These are phyloP conservation scores for Heteromurus nitidus DNA, from an alignment of 2,888 invertebrate genomes.

Conservation along the genomic window DNA sequence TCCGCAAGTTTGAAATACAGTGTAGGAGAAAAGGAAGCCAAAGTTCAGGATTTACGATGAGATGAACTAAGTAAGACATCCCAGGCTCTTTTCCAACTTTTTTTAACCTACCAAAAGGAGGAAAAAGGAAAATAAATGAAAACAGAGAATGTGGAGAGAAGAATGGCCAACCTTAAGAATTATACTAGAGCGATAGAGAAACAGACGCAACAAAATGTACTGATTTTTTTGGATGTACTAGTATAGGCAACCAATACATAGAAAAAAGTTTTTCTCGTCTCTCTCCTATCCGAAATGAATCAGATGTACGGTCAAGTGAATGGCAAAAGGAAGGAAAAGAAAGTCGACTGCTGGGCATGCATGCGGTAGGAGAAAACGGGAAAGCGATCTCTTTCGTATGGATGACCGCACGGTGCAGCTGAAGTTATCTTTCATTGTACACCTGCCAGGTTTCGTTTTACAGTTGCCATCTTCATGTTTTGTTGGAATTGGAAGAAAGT, in stretches of 20 bases:
- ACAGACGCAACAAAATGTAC: background rate
- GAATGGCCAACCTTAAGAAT: constrained; percentile 6
- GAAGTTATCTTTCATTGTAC: constrained; percentile 13
- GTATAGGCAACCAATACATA: background rate
- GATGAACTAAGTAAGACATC: constrained; percentile 49
- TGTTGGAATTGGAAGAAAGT: background rate
- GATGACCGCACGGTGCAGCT: constrained; percentile 46
- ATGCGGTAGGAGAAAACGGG: constrained; percentile 30
- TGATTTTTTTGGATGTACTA: constrained; percentile 2
- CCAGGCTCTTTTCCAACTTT: constrained; percentile 50
- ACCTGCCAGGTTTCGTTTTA: constrained; percentile 18
- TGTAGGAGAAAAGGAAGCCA: constrained; percentile 27
- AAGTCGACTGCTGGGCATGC: constrained; percentile 2
- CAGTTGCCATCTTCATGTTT: background rate
- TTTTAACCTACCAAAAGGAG: constrained; percentile 13
- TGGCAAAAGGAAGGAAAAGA: constrained; percentile 48
- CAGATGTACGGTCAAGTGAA: constrained; percentile 17
- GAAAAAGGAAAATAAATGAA: constrained; percentile 34
- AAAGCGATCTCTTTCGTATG: constrained; percentile 55
- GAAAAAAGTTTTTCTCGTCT: constrained; percentile 3
- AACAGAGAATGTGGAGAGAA: constrained; percentile 17
- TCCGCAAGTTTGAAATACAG: constrained; percentile 38
- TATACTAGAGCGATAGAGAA: background rate
- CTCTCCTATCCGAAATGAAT: constrained; percentile 15
- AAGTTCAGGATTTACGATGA: constrained; percentile 58